Percentiles rank a stretch among this genome's conserved stretches.
Conservation (phyloP, 2,113 vertebrate species). For the Aptenodytes patagonicus region DNA sequence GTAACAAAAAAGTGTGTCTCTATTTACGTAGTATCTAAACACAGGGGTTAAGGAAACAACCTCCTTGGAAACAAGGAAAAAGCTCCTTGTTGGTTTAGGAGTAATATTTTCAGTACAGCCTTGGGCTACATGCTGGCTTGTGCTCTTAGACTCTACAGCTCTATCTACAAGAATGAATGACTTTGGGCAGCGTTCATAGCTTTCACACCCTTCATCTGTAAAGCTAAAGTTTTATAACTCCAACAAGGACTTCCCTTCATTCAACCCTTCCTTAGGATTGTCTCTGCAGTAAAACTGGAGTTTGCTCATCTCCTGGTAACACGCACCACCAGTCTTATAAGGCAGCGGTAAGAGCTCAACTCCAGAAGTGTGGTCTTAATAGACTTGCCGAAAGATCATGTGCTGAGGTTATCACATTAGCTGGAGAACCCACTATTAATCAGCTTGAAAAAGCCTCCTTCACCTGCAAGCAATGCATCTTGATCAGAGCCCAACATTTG, state of each 20-base stretch:
- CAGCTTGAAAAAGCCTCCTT: neutral
- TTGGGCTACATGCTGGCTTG: neutral
- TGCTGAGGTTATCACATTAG: neutral
- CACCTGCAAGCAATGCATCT: neutral
- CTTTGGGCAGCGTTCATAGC: neutral
- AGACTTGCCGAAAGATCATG: neutral
- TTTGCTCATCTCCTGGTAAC: neutral
- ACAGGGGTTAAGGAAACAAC: slow-evolving; percentile 69
- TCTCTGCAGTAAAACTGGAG: neutral
- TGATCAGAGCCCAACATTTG: neutral
- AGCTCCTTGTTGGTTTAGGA: neutral
- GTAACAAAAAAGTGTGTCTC: slow-evolving; percentile 97
- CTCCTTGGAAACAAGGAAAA: neutral
- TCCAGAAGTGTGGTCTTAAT: neutral
- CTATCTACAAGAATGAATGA: neutral
- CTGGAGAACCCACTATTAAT: neutral
- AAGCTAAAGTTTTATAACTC: neutral
- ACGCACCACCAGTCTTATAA: fast-evolving
- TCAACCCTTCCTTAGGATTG: neutral
- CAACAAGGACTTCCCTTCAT: neutral
- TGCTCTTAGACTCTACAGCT: neutral
- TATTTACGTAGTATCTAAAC: slow-evolving; percentile 92
- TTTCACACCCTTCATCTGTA: neutral
- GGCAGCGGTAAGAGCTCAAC: neutral
- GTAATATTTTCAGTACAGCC: neutral